A percentile compares a stretch with the other conserved stretches of the same genome.
These are phyloP conservation scores for Cyclina sinensis DNA, from an alignment of 1,140 invertebrate genomes.

Conservation along the genomic window DNA sequence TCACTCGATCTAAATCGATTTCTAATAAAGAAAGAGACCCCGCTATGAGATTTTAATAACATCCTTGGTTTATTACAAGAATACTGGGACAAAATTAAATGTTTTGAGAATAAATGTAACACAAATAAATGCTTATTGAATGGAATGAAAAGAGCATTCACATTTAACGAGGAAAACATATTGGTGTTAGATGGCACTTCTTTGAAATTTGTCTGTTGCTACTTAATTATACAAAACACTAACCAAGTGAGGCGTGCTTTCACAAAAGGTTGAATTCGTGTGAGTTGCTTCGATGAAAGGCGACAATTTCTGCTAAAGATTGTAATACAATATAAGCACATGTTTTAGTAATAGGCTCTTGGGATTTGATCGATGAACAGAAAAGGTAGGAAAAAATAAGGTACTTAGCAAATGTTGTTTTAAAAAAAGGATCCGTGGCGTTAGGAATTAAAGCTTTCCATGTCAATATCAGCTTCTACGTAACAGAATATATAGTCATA, in stretches of 20 bases:
- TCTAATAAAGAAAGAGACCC: slow-evolving; percentile 38
- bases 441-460: too few species aligned
- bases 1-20: slow-evolving; percentile 41
- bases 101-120: slow-evolving; percentile 44
- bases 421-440: too few species aligned
- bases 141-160: slow-evolving; percentile 46
- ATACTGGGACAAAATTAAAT: slow-evolving; percentile 33
- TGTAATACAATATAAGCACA: slow-evolving; percentile 18
- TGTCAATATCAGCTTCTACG: too few species aligned
- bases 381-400: background rate
- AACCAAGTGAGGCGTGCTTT: background rate
- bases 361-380: slow-evolving; percentile 16
- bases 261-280: slow-evolving; percentile 2
- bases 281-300: slow-evolving; percentile 16
- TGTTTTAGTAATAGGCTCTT: slow-evolving; percentile 10
- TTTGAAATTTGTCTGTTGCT: slow-evolving; percentile 33
- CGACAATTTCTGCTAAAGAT: background rate
- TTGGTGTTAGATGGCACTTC: slow-evolving; percentile 24
- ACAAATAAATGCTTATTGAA: slow-evolving; percentile 52
- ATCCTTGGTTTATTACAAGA: slow-evolving; percentile 40
- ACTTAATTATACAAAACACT: slow-evolving; percentile 59
- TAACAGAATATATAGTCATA: too few species aligned
- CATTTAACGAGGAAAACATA: slow-evolving; percentile 36
- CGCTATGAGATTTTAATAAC: slow-evolving; percentile 61
- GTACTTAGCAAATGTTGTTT: background rate